Percentiles rank a stretch among this genome's conserved stretches.
phyloP scores from a whole-genome alignment of 2,797 vertebrate species.

The Poecilia wingei region DNA sequence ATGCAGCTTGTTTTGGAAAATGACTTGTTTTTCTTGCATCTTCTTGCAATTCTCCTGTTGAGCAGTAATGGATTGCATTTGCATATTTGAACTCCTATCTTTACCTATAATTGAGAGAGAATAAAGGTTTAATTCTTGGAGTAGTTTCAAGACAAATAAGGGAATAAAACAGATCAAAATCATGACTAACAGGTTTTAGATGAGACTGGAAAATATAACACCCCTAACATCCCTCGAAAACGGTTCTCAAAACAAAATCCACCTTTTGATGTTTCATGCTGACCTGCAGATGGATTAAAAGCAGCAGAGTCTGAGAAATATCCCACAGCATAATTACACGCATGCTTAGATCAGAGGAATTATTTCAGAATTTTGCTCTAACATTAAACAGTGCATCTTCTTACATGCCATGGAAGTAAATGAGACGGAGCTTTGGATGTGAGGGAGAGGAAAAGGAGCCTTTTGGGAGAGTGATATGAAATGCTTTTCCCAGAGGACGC shows the following conservation, averaged over 20 bases:
- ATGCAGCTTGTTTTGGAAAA: constrained; percentile 48
- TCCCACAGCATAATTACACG: constrained; percentile 48
- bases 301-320: constrained; percentile 30
- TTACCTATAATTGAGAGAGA: constrained; percentile 36
- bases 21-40: constrained; percentile 48
- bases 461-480: constrained; percentile 30
- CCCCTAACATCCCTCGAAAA: constrained; percentile 44
- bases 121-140: constrained; percentile 34
- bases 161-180: constrained; percentile 71
- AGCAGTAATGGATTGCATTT: constrained; percentile 59
- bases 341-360: constrained; percentile 44
- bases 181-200: constrained; percentile 71
- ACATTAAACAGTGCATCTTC: constrained; percentile 42
- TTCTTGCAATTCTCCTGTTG: constrained; percentile 56
- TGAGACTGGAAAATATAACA: constrained; percentile 49
- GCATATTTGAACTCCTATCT: constrained; percentile 33
- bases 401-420: constrained; percentile 27
- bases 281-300: constrained; percentile 45
- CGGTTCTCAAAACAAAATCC: constrained; percentile 62
- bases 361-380: constrained; percentile 37
- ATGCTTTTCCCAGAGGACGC: constrained; percentile 49
- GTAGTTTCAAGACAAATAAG: constrained; percentile 49
- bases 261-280: constrained; percentile 45
- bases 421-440: constrained; percentile 37
- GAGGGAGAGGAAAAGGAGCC: constrained; percentile 32